Conservation (phyloP, 2,888 invertebrate species). For the Cetonia aurata region DNA sequence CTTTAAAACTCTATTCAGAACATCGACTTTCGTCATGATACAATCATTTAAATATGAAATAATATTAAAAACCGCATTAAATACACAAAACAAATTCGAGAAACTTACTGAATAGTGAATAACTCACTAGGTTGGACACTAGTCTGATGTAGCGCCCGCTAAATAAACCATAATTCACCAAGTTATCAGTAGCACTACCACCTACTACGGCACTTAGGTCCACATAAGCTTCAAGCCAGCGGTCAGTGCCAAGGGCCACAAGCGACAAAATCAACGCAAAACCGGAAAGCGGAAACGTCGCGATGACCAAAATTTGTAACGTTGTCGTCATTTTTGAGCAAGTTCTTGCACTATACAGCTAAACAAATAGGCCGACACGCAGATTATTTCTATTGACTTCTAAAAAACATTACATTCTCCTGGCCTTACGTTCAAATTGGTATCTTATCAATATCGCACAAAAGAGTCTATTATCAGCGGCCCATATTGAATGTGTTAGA, state of each 20-base stretch:
- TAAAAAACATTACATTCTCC: background rate
- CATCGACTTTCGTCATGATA: too few species aligned
- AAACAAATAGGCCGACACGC: background rate
- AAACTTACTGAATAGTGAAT: constrained; percentile 7
- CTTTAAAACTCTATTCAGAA: too few species aligned
- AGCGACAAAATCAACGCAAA: constrained; percentile 58
- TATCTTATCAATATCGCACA: constrained; percentile 25
- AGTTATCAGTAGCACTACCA: constrained; percentile 37
- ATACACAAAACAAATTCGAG: background rate
- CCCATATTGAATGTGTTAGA: constrained; percentile 15
- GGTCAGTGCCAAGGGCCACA: constrained; percentile 59
- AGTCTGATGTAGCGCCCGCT: constrained; percentile 55
- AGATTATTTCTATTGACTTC: background rate
- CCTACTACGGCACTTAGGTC: constrained; percentile 27
- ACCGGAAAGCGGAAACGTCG: constrained; percentile 58
- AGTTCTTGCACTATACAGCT: background rate
- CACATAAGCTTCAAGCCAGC: constrained; percentile 58
- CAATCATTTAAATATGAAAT: background rate
- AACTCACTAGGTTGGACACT: constrained; percentile 48
- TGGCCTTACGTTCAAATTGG: background rate
- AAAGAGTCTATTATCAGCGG: constrained; percentile 34
- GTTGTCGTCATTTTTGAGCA: constrained; percentile 58
- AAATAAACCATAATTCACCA: constrained; percentile 60
- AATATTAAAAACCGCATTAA: background rate
- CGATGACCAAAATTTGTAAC: constrained; percentile 57